Base-by-base conservation (phyloP, 2,113 vertebrate genomes). In the Lathamus discolor region DNA sequence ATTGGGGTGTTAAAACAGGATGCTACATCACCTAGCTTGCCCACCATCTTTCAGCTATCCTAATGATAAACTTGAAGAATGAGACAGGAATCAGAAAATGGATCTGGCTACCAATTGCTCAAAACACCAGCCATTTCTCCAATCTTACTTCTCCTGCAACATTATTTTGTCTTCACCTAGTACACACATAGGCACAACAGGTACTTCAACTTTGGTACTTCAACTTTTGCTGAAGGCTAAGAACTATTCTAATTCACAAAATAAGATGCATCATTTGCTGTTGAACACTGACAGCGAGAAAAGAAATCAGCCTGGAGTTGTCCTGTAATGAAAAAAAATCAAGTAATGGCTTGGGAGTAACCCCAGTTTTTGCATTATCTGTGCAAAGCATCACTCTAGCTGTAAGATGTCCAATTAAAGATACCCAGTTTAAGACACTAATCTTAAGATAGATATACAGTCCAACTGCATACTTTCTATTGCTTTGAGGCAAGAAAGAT, bases 1-100 rank as follows among this genome's bases (percentile, higher is more conserved):
- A 7, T 14, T 70, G 11, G 10, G 4, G 11, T 44, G 19, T 62
- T 80, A 62, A 82, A 51, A 75, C 0, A 0, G 37, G 35, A 74
- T 62, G 55, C 11, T 46, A 83, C 23, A 67, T 37, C 37, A 54
- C 13, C 7, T 20, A 15, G 37, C 5, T 70, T 74, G 31, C 37
- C 28, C 19, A 70, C 22, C 35, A 59, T 29, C 31, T 79, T 83
- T 52, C 20, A 24, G 27, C 12, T 82, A 19, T 78, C 6, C 22
- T 41, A 62, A 20, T 43, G 15, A 59, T 17, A 72, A 76, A 67
- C 17, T 37, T 6, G 3, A 70, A 84, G 48, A 85, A 91, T 5
- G 27, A 75, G 28, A 78, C 7, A 37, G 33, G 23, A 78, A 83
- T 67, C 39, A 90, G 35, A 73, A 88, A 57, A 88, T 0, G 2